Evolutionary conservation across 2,888 invertebrate species (phyloP).

Genomic region (Himalopsyche kuldschensis): DNA sequence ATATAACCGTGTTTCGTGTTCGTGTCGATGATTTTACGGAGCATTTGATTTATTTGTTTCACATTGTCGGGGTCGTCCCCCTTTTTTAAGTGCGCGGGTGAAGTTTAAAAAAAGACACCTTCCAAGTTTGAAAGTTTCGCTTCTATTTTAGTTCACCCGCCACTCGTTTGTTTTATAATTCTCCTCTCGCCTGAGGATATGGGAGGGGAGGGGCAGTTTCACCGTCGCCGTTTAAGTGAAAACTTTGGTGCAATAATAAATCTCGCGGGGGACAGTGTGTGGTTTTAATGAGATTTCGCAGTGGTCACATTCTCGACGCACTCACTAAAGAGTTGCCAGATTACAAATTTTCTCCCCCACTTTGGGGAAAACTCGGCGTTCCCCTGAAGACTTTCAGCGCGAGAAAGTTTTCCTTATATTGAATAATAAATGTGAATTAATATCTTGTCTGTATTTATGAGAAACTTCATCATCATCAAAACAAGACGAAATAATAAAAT

Average conservation of each 20-base stretch:
- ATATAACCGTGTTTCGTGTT: background rate
- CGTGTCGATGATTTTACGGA: background rate
- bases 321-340: background rate
- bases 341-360: background rate
- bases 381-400: too few species aligned
- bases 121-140: background rate
- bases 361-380: background rate
- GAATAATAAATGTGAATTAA: too few species aligned
- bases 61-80: background rate
- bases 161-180: background rate
- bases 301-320: background rate
- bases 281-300: slow-evolving; percentile 14
- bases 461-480: too few species aligned
- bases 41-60: background rate
- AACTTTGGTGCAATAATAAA: slow-evolving; percentile 6
- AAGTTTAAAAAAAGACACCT: background rate
- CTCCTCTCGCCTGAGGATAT: background rate
- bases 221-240: background rate
- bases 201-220: background rate
- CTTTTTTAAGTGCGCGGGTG: background rate
- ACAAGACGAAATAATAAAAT: too few species aligned
- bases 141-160: background rate
- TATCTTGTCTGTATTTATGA: too few species aligned
- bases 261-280: background rate
- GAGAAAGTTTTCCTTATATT: too few species aligned